Conservation (phyloP, 2,797 vertebrate species). For the Myiothlypis coronata region DNA sequence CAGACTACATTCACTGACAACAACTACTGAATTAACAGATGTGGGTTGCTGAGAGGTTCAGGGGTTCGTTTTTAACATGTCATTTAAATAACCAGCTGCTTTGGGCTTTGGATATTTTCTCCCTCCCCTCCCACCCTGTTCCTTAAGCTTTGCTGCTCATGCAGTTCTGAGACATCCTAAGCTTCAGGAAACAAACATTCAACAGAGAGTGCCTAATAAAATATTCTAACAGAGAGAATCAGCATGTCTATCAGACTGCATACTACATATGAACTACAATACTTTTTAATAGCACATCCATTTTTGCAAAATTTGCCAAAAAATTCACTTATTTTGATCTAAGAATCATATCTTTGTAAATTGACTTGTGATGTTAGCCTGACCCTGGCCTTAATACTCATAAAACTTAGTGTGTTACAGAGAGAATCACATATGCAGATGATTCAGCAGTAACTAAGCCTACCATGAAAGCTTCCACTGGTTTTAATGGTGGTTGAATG, state of each 20-base stretch:
- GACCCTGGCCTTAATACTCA: neutral
- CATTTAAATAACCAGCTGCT: neutral
- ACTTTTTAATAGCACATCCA: neutral
- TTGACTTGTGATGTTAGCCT: neutral
- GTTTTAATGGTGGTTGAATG: neutral
- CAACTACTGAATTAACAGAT: neutral
- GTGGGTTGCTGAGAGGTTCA: too few species aligned
- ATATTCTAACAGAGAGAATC: neutral
- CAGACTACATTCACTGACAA: neutral
- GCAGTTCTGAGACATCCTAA: neutral
- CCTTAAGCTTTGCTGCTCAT: neutral
- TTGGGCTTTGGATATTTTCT: neutral
- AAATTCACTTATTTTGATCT: neutral
- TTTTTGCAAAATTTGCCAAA: neutral
- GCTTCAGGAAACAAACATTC: neutral
- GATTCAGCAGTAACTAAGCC: neutral
- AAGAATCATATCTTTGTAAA: neutral
- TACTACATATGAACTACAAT: neutral
- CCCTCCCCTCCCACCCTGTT: too few species aligned
- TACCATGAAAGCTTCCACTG: neutral
- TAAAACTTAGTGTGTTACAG: neutral
- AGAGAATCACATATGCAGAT: neutral
- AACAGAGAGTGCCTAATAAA: neutral
- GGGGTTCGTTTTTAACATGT: neutral
- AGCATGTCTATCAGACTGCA: neutral